Base-by-base conservation (phyloP, 2,797 vertebrate species). In the Sebastes taczanowskii region DNA sequence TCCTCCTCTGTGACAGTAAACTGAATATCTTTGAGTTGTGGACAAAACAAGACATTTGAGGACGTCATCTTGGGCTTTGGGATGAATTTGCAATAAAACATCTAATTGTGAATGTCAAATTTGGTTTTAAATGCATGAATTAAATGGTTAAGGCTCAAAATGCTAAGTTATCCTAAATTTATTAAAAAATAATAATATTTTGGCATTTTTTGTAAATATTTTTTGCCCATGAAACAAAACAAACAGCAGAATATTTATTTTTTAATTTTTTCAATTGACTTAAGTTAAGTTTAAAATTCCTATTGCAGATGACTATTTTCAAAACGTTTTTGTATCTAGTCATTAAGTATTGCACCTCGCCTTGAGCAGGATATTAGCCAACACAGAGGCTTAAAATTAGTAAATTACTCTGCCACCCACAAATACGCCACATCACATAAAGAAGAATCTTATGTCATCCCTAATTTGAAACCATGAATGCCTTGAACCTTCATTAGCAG, bases 301-400 rank as follows among this genome's bases (percentile, higher is more conserved):
- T 18, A 5, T 29, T 23, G 2, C 53, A 38, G 7, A 64, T 14
- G 13, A 29, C 2, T 3, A 9, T 32, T n/a, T 52, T 66, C 2
- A 52, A 53, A 68, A 27, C 16, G 5, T 18, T 32, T 55, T 30
- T 66, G 27, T 13, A 14, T n/a, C 20, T 9, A 8, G 22, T 46
- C 23, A 29, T 35, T 2, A 34, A 53, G 18, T 25, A 4, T 61
- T 34, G 18, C 30, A 14, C 22, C 42, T 0, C 22, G 30, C 29
- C 4, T 2, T 69, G 4, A 82, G 69, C 35, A 52, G 71, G 68
- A 69, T 71, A 61, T 83, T 87, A 80, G 60, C 68, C 78, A 35
- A 35, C 56, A 34, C 60, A 67, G 53, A 61, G 18, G 53, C 27
- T 38, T 30, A 30, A 27, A 53, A 16, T 72, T 58, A 29, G 60